Conservation (phyloP, 2,888 invertebrate genomes). For the Drosophila longiperda region DNA sequence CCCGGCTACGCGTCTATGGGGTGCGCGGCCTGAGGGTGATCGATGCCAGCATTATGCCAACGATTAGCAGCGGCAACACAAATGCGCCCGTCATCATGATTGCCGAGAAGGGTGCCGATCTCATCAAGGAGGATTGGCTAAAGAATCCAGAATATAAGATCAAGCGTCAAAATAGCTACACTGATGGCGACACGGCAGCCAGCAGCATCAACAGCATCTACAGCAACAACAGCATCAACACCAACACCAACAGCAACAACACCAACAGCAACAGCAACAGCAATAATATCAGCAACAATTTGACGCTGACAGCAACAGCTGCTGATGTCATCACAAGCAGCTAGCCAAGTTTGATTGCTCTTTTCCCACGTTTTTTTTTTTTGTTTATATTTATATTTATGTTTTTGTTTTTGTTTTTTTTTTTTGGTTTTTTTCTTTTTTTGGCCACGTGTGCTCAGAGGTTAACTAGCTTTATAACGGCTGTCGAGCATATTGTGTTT, state of each 20-base stretch:
- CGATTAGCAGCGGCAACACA: conserved; percentile 90
- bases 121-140: conserved; percentile 94
- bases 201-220: conserved; percentile 14
- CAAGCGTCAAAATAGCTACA: conserved; percentile 51
- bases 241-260: conserved; percentile 10
- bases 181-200: conserved; percentile 55
- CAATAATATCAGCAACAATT: conserved; percentile 19
- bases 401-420: not conserved
- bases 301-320: conserved; percentile 35
- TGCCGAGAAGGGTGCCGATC: conserved; percentile 94
- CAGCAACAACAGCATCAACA: conserved; percentile 26
- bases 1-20: conserved; percentile 91
- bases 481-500: conserved; percentile 11
- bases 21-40: conserved; percentile 87
- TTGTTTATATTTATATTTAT: too few species aligned
- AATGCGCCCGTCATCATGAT: conserved; percentile 97
- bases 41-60: conserved; percentile 60
- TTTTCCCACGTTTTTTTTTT: not conserved
- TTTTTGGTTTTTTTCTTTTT: conserved; percentile 3
- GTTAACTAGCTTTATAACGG: conserved; percentile 65
- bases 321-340: conserved; percentile 32
- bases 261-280: conserved; percentile 8
- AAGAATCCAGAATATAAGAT: conserved; percentile 83
- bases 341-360: conserved; percentile 24
- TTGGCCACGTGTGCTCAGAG: conserved; percentile 60